phyloP scores from a whole-genome alignment of 2,113 vertebrate genomes.

The Prolemur simus region DNA sequence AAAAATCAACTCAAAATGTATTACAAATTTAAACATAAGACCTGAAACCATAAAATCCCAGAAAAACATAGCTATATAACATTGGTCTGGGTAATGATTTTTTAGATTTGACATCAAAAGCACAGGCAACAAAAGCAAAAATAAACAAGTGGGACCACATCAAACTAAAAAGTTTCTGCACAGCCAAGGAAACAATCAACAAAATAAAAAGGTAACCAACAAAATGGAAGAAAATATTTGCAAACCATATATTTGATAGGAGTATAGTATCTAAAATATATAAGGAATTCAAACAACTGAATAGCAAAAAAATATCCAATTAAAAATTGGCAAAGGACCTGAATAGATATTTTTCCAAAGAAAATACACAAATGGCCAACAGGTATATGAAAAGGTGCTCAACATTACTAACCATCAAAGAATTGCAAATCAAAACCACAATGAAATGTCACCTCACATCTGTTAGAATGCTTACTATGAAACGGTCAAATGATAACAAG shows the following conservation, averaged over 20 bases:
- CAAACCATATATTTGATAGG: background rate
- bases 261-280: background rate
- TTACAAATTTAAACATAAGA: background rate
- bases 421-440: background rate
- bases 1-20: background rate
- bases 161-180: background rate
- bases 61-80: background rate
- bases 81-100: background rate
- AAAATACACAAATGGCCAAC: background rate
- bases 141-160: background rate
- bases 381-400: background rate
- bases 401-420: background rate
- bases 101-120: background rate
- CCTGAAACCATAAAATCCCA: background rate
- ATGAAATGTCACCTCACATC: background rate
- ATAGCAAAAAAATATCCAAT: background rate
- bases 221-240: background rate
- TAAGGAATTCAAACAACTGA: background rate
- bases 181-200: background rate
- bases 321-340: background rate
- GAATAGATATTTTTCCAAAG: background rate
- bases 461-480: background rate
- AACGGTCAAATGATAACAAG: background rate
- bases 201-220: background rate
- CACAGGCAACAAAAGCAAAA: background rate